Base-by-base conservation (phyloP, 1,140 invertebrate genomes). In the Diuraphis noxia region DNA sequence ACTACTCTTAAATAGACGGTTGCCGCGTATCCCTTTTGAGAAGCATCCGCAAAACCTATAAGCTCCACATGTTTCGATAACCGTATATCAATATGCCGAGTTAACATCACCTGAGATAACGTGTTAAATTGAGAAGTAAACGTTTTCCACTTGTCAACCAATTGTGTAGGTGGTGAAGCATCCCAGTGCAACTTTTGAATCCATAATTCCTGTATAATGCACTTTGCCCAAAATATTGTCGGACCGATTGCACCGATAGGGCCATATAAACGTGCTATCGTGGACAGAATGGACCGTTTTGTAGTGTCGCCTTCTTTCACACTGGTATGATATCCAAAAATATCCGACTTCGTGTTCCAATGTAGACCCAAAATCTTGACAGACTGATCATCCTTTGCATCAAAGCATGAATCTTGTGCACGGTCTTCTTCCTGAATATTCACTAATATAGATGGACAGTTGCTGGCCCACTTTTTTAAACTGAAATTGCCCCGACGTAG, bases 191-290 rank as follows among this genome's bases (percentile, higher is more conserved):
- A n/a, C n/a, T 77, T 77, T 77, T 77, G 72, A 2, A 77, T 77
- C 72, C 72, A 77, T 5, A 36, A 17, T 13, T 77, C 81, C 90
- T 93, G 92, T 2, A 93, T 90, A 30, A 92, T 79, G 9, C 92
- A 91, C 49, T 93, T 93, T 1, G 63, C 92, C 46, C 10, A 40
- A 5, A 92, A 46, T 5, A 91, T 77, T 2, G 92, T 56, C 3
- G 92, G 88, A 3, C 90, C 88, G 1, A 92, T 3, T 86, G 81
- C 90, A 2, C 92, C 92, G 23, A 92, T 56, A 9, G 92, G 92
- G 25, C 92, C 92, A 63, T 92, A 92, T 4, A 92, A 40, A 72
- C 36, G 79, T 2, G 92, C 72, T 19, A 92, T 92, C 17, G 81
- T 91, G 3, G 89, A 92, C 2, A 92, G 36, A 9, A 93, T 13